Evolutionary conservation across 2,797 vertebrate species (phyloP).

Genomic region (Rhodeus uyekii): DNA sequence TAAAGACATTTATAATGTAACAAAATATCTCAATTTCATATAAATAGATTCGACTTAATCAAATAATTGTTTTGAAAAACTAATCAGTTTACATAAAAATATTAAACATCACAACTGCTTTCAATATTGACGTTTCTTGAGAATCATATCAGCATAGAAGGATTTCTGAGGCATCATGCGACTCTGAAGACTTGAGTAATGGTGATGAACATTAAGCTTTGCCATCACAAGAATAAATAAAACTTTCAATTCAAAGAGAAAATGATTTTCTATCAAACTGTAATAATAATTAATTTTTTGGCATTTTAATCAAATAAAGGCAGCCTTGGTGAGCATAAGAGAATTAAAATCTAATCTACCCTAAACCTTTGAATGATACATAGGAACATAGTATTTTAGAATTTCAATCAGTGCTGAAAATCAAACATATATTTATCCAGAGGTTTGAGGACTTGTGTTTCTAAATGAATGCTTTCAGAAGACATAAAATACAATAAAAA

Average conservation of each 20-base stretch:
- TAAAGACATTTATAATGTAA: no score
- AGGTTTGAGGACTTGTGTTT: neutral
- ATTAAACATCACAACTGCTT: neutral
- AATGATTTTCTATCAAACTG: no score
- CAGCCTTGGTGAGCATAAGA: neutral
- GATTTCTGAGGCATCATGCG: neutral
- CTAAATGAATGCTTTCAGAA: neutral
- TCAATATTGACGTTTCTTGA: neutral
- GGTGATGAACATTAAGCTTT: neutral
- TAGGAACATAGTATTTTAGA: neutral
- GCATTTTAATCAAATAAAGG: neutral
- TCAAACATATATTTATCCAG: neutral
- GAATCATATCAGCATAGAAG: neutral
- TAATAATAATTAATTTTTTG: neutral
- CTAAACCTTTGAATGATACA: neutral
- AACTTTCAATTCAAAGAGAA: no score
- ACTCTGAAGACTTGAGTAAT: neutral
- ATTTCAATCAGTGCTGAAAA: neutral
- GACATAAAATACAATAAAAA: neutral
- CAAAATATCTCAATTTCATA: no score
- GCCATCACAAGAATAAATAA: neutral
- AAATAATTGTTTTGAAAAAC: no score
- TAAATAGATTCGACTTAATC: no score
- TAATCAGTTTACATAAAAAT: neutral
- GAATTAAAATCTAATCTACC: neutral